Conservation (phyloP, 1,140 invertebrate species). For the Drosophila triauraria region DNA sequence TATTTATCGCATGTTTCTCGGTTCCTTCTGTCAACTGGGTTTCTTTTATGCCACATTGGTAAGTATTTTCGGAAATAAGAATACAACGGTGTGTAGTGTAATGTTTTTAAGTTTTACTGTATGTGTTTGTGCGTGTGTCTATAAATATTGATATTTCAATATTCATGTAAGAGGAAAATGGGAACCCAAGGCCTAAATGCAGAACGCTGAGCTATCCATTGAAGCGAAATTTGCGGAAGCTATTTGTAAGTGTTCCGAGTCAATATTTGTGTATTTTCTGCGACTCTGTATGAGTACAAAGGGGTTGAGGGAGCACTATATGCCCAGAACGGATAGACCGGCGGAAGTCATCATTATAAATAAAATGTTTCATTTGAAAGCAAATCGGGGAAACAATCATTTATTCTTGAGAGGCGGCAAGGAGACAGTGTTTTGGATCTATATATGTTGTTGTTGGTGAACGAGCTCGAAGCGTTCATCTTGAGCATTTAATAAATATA, state of each 20-base stretch:
- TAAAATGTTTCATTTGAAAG: constrained; percentile 71
- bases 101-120: constrained; percentile 5
- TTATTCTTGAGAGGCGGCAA: constrained; percentile 45
- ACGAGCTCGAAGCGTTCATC: not conserved
- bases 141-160: constrained; percentile 48
- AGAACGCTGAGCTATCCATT: constrained; percentile 41
- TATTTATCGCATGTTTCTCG: constrained; percentile 27
- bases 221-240: constrained; percentile 66
- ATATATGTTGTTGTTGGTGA: not conserved
- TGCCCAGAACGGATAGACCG: constrained; percentile 18
- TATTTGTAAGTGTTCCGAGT: constrained; percentile 66
- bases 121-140: constrained; percentile 5
- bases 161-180: constrained; percentile 15
- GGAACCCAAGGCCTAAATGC: constrained; percentile 8
- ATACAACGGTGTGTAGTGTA: constrained; percentile 16
- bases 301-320: constrained; percentile 26
- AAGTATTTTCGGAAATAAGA: constrained; percentile 21
- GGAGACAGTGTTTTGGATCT: constrained; percentile 1
- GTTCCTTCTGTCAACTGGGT: constrained; percentile 2
- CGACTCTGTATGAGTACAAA: constrained; percentile 21
- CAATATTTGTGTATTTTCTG: constrained; percentile 58
- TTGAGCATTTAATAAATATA: not conserved
- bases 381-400: constrained; percentile 65
- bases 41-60: not conserved
- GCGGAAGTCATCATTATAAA: constrained; percentile 80